Conservation (phyloP, 2,888 invertebrate genomes). For the Marronus borbonicus region DNA sequence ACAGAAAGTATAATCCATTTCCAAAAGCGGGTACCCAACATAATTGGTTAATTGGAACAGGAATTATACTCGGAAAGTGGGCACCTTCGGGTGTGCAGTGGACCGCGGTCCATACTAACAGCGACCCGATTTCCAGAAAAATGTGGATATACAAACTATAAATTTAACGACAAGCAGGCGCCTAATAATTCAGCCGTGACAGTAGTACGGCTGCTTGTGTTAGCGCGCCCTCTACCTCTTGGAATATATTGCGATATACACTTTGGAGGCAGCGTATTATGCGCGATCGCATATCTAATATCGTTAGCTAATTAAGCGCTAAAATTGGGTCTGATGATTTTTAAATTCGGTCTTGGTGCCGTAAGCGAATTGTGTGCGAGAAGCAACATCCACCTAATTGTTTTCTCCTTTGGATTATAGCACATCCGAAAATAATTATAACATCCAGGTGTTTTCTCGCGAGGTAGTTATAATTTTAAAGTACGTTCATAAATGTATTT, state of each 20-base stretch:
- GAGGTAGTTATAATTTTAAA: too few species aligned
- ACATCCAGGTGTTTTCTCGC: too few species aligned
- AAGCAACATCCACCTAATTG: background rate
- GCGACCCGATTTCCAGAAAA: slow-evolving; percentile 21
- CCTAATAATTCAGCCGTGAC: slow-evolving; percentile 40
- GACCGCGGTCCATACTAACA: slow-evolving; percentile 14
- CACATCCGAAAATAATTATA: too few species aligned
- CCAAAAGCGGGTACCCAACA: too few species aligned
- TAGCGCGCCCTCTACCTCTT: background rate
- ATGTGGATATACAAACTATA: slow-evolving; percentile 40
- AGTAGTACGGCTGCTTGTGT: slow-evolving; percentile 1
- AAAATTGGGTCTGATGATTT: slow-evolving; percentile 9
- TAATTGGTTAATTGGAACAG: too few species aligned
- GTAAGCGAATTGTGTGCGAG: too few species aligned
- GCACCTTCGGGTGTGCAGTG: background rate
- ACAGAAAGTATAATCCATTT: too few species aligned
- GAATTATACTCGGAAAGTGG: too few species aligned
- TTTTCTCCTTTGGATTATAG: background rate
- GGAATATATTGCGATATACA: slow-evolving; percentile 18
- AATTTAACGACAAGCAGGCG: slow-evolving; percentile 35
- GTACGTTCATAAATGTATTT: too few species aligned
- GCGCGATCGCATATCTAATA: background rate
- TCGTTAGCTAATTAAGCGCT: background rate
- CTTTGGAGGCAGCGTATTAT: slow-evolving; percentile 8
- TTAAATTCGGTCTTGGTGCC: background rate